Conservation (phyloP, 2,113 vertebrate species). For the Toxostoma redivivum region DNA sequence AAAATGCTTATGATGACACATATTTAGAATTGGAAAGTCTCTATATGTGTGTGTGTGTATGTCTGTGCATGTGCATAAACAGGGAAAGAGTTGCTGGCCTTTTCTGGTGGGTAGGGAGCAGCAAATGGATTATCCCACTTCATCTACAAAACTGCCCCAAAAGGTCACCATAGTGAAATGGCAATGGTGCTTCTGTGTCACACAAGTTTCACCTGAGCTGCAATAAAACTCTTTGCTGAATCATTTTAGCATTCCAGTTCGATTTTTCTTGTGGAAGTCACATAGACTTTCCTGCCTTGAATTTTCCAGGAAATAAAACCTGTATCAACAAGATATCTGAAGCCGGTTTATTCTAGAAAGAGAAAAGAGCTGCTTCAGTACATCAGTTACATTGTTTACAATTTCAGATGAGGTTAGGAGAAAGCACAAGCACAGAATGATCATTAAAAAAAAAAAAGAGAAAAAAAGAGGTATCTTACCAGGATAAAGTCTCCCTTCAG, state of each 20-base stretch:
- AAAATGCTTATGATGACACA: neutral
- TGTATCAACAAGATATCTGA: neutral
- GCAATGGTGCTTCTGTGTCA: neutral
- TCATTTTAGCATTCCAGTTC: neutral
- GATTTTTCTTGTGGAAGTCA: neutral
- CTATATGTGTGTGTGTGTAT: neutral
- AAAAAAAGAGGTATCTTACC: constrained; percentile 69
- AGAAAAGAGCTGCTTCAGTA: neutral
- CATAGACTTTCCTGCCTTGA: neutral
- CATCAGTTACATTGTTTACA: neutral
- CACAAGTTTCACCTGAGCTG: neutral
- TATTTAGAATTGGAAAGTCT: neutral
- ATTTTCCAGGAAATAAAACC: neutral
- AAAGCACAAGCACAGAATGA: neutral
- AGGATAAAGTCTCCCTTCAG: constrained; percentile 90
- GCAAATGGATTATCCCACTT: neutral
- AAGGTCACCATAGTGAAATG: neutral
- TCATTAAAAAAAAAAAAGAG: no score
- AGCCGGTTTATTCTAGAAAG: neutral
- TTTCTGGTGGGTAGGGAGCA: neutral
- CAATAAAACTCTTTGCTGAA: neutral
- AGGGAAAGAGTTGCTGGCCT: neutral
- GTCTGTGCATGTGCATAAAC: accelerated
- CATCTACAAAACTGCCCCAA: neutral
- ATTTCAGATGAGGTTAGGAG: neutral